Percentiles rank a stretch among this genome's conserved stretches.
Evolutionary conservation across 2,888 invertebrate genomes (phyloP).

Genomic region (Orchesella flavescens): DNA sequence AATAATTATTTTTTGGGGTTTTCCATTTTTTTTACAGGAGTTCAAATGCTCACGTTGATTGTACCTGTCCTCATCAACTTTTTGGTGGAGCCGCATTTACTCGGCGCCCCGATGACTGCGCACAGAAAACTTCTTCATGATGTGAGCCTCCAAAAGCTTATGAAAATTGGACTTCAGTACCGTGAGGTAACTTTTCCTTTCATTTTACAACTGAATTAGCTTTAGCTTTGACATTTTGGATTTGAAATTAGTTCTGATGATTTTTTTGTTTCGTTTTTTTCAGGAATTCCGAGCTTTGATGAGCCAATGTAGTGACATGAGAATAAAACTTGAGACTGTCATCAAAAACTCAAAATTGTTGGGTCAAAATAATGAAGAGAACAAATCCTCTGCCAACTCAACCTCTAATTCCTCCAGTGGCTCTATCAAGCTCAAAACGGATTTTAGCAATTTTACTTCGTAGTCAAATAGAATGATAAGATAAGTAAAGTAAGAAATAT

Average conservation of each 20-base stretch:
- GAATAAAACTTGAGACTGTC: conserved; percentile 88
- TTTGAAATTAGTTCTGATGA: not conserved
- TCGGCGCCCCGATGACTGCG: conserved; percentile 77
- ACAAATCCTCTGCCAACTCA: conserved; percentile 13
- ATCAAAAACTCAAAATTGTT: conserved; percentile 78
- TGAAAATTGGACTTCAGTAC: conserved; percentile 92
- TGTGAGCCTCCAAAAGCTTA: conserved; percentile 90
- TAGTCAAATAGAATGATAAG: not conserved
- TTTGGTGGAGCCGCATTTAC: conserved; percentile 81
- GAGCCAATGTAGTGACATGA: conserved; percentile 86
- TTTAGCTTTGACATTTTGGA: not conserved
- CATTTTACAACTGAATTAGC: conserved; percentile 20
- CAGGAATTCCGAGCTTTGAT: conserved; percentile 93
- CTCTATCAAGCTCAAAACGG: conserved; percentile 92
- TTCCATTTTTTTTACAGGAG: conserved; percentile 78
- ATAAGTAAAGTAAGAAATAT: too few species aligned
- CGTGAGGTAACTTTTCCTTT: conserved; percentile 81
- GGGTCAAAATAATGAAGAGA: conserved; percentile 46
- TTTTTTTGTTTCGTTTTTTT: conserved; percentile 1
- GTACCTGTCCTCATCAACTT: conserved; percentile 93
- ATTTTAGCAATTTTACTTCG: conserved; percentile 88
- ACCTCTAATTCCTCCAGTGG: conserved; percentile 76
- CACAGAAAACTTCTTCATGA: conserved; percentile 86
- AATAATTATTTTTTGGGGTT: not conserved
- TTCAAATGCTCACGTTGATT: conserved; percentile 89